A percentile compares a stretch with the other conserved stretches of the same genome.
phyloP scores from a whole-genome alignment of 1,140 invertebrate genomes.

The Conus betulinus region DNA sequence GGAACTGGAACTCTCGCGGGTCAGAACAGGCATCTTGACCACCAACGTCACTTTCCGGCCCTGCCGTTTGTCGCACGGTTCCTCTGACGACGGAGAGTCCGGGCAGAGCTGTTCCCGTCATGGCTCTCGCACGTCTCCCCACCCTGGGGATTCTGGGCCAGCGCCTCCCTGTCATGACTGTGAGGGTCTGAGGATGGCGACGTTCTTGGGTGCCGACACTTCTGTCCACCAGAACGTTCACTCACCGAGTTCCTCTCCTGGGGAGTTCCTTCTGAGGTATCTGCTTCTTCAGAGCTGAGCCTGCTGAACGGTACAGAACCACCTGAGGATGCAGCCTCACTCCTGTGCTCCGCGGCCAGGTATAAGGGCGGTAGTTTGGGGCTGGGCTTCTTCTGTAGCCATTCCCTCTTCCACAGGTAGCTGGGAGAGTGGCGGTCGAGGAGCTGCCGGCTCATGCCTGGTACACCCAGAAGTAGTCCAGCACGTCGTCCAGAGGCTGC shows the following conservation, averaged over 20 bases:
- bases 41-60: not conserved
- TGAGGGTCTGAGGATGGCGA: not conserved
- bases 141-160: not conserved
- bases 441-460: constrained; percentile 35
- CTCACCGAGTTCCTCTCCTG: not conserved
- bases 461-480: constrained; percentile 39
- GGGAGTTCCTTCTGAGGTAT: not conserved
- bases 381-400: not conserved
- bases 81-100: not conserved
- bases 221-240: not conserved
- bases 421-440: not conserved
- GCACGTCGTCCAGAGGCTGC: not conserved
- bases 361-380: not conserved
- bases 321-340: not conserved
- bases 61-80: not conserved
- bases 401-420: not conserved
- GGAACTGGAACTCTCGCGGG: not conserved
- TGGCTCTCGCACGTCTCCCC: not conserved
- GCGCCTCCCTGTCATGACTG: not conserved
- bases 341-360: not conserved
- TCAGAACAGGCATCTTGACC: constrained; percentile 17
- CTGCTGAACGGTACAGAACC: not conserved
- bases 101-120: not conserved
- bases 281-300: not conserved
- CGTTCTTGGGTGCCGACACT: not conserved